Evolutionary conservation across 1,140 invertebrate genomes (phyloP), one percentile per base, ranked within the genome.

Genomic region (Musca vetustissima): DNA sequence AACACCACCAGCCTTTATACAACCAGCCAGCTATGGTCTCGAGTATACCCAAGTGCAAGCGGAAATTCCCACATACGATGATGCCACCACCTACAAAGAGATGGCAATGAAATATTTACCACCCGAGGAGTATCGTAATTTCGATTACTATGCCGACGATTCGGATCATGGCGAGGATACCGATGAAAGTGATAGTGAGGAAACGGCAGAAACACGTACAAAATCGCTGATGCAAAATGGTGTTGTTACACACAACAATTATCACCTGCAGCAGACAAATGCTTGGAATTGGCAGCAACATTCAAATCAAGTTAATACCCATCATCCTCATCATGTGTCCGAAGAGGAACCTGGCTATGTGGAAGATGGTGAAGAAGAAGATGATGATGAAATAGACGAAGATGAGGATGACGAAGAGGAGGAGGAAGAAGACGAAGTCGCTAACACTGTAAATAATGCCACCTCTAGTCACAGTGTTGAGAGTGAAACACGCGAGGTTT

Each of bases 91-190:
- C 1, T 80, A 77, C 68, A 76, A 76, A 72, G 76, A 75, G 73
- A 76, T 80, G 72, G 78, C 78, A 49, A 75, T 75, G 69, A 77
- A 76, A 17, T 73, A 80, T 70, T 71, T 73, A 66, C 73, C 78
- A 17, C 78, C 78, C 11, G 75, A 77, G 59, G 73, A 72, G n/a
- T 80, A 75, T 69, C 74, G 78, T 9, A 69, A 78, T 64, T 80
- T 77, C 57, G 74, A 80, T 67, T 80, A 78, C 64, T 76, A 73
- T 64, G 72, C 53, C 19, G 57, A 75, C 59, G 77, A 76, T 4
- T 73, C 22, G 2, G 66, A 77, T 4, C 48, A 69, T n/a, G 25
- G 24, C 28, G 68, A 14, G n/a, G 55, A 59, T 17, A 59, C 15
- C 9, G 49, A 69, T 19, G 64, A 57, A 4, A 47, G 69, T 32